Conservation (phyloP, 2,888 invertebrate species). For the Tetragonula carbonaria region DNA sequence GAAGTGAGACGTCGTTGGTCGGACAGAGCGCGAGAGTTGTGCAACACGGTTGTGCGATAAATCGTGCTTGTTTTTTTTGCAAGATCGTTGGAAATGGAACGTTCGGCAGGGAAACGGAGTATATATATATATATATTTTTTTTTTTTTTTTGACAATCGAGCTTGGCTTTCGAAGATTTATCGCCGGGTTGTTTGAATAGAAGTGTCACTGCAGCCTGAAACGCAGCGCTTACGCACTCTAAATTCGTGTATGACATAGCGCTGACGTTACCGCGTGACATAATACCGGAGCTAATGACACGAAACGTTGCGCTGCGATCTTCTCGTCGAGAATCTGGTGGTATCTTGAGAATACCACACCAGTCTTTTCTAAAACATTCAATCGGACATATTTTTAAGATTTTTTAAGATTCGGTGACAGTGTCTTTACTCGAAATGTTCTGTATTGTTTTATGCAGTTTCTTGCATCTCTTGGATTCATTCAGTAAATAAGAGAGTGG, state of each 20-base stretch:
- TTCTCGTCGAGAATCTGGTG: constrained; percentile 12
- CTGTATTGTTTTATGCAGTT: not conserved
- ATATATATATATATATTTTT: not conserved
- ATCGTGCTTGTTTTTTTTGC: not conserved
- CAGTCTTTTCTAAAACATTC: no score
- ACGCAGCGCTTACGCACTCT: constrained; percentile 19
- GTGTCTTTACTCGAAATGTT: not conserved
- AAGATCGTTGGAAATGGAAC: not conserved
- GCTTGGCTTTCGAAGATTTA: not conserved
- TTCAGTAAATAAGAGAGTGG: constrained; percentile 8
- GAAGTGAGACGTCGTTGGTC: constrained; percentile 5
- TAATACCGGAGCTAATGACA: constrained; percentile 48
- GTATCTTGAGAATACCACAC: not conserved
- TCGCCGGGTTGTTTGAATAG: constrained; percentile 5
- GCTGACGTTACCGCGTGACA: constrained; percentile 48
- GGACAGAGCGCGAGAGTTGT: not conserved
- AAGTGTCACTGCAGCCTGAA: not conserved
- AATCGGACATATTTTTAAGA: not conserved
- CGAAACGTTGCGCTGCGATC: constrained; percentile 20
- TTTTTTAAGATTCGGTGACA: not conserved
- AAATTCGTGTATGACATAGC: constrained; percentile 62
- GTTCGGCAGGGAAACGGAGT: not conserved
- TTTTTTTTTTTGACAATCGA: constrained; percentile 4
- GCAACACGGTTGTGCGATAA: not conserved
- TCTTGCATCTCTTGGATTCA: not conserved